A percentile compares a stretch with the other conserved stretches of the same genome.
Evolutionary conservation across 2,888 invertebrate genomes (phyloP).

Genomic region (Seladonia tumulorum): DNA sequence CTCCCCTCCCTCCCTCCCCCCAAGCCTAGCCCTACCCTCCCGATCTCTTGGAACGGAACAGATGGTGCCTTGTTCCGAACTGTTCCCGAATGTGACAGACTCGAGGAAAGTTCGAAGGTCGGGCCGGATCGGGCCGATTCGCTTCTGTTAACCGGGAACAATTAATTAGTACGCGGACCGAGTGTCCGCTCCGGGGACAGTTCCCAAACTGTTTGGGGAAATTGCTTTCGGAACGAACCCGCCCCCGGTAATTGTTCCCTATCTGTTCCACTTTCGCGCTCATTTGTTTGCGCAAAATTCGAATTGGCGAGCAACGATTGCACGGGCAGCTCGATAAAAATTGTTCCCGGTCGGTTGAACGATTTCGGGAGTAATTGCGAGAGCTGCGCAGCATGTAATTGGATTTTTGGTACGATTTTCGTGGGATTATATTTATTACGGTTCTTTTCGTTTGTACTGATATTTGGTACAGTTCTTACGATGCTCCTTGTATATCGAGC

Average conservation of each 20-base stretch:
- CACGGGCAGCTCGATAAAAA: background rate
- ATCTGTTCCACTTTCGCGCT: background rate
- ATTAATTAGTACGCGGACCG: slow-evolving; percentile 6
- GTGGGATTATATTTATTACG: background rate
- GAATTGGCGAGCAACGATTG: background rate
- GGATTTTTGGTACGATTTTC: background rate
- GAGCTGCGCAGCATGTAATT: background rate
- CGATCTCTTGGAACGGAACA: background rate
- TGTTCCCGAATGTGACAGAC: background rate
- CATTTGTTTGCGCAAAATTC: slow-evolving; percentile 1
- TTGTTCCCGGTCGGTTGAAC: background rate
- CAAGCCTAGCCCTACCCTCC: too few species aligned
- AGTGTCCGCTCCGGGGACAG: background rate
- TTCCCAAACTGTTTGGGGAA: slow-evolving; percentile 4
- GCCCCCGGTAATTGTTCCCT: background rate
- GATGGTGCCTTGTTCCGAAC: background rate
- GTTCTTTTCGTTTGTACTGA: background rate
- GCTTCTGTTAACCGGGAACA: slow-evolving; percentile 2
- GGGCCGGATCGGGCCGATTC: background rate
- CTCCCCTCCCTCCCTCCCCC: too few species aligned
- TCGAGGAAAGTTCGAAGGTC: slow-evolving; percentile 8
- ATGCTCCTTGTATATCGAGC: background rate
- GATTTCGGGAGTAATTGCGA: background rate
- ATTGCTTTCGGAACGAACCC: slow-evolving; percentile 20
- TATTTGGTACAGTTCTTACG: background rate